Evolutionary conservation across 2,113 vertebrate species (phyloP).

Genomic region (Myiozetetes cayanensis): DNA sequence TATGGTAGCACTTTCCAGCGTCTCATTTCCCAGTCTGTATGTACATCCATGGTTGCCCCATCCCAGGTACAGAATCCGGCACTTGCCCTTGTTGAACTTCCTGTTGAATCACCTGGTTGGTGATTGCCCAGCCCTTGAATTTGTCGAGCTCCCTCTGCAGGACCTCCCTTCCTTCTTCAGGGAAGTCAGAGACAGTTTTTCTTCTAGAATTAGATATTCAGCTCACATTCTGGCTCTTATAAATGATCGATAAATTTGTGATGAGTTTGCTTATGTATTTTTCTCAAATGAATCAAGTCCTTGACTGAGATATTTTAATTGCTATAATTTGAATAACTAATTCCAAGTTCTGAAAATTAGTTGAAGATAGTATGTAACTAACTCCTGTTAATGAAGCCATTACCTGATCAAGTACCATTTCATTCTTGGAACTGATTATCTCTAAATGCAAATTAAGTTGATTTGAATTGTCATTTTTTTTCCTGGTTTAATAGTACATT

Average conservation of each 20-base stretch:
- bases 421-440: conserved; percentile 62
- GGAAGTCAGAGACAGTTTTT: not conserved
- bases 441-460: conserved; percentile 71
- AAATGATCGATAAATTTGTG: conserved; percentile 37
- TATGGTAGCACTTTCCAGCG: not conserved
- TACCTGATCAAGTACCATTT: conserved; percentile 71
- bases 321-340: conserved; percentile 78
- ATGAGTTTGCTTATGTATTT: conserved; percentile 50
- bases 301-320: conserved; percentile 73
- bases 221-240: not conserved
- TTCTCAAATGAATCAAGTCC: conserved; percentile 45
- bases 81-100: not conserved
- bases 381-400: conserved; percentile 72
- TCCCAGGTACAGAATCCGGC: not conserved
- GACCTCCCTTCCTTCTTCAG: not conserved
- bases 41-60: not conserved
- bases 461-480: conserved; percentile 63
- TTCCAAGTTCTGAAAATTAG: conserved; percentile 70
- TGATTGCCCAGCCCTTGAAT: not conserved
- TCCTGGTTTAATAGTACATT: not conserved
- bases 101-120: too few species aligned
- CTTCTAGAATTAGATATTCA: conserved; percentile 24
- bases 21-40: not conserved
- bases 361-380: conserved; percentile 72
- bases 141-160: not conserved